Evolutionary conservation across 2,797 vertebrate genomes (phyloP).

Genomic region (Gorsachius magnificus): DNA sequence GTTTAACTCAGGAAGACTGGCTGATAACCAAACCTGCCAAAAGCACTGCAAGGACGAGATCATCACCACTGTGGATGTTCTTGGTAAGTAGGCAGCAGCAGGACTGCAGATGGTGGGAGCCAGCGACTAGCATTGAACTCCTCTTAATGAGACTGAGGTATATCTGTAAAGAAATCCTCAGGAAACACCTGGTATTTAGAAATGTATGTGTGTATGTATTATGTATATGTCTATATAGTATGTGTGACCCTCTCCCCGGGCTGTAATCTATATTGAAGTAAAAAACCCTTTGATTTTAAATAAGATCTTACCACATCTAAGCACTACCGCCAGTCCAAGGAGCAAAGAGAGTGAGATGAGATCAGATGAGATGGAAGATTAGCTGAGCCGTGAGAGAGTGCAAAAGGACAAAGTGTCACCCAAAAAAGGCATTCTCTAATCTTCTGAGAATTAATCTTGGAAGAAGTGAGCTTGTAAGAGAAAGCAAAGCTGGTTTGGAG

Average conservation of each 20-base stretch:
- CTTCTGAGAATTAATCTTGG: not conserved
- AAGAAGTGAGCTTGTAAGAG: not conserved
- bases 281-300: not conserved
- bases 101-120: not conserved
- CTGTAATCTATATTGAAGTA: not conserved
- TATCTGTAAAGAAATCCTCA: not conserved
- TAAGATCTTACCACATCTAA: not conserved
- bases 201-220: not conserved
- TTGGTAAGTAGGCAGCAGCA: slow-evolving; percentile 79
- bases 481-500: not conserved
- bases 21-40: slow-evolving; percentile 95
- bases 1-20: slow-evolving; percentile 86
- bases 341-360: not conserved
- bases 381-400: not conserved
- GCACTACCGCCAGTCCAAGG: not conserved
- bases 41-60: slow-evolving; percentile 86
- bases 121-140: not conserved
- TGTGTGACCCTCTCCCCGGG: accelerated
- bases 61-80: slow-evolving; percentile 84
- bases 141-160: not conserved
- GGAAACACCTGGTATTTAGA: not conserved
- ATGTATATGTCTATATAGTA: not conserved
- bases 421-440: not conserved
- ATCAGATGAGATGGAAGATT: not conserved
- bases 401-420: not conserved